These are phyloP conservation scores for Enteromius thamalakanensis DNA, from an alignment of 2,797 vertebrate genomes.

Conservation along the genomic window DNA sequence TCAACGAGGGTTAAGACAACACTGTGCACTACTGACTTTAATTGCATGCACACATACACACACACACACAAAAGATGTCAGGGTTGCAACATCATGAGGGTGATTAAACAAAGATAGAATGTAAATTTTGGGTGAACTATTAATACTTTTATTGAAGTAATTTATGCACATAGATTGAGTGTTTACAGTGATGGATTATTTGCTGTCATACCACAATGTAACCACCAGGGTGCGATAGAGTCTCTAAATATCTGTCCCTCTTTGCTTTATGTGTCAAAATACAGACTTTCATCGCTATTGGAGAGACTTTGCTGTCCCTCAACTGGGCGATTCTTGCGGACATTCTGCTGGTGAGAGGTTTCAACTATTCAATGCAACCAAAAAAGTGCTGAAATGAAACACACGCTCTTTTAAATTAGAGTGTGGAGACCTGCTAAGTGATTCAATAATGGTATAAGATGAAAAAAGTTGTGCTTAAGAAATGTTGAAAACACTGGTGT, in stretches of 20 bases:
- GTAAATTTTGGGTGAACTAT: not conserved
- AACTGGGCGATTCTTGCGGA: slow-evolving; percentile 91
- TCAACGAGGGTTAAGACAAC: not conserved
- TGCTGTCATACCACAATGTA: too few species aligned
- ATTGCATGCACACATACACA: not conserved
- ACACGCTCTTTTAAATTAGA: not conserved
- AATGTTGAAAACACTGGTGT: not conserved
- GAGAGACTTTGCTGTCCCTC: slow-evolving; percentile 84
- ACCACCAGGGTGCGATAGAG: not conserved
- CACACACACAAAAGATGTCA: not conserved
- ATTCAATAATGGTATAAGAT: not conserved
- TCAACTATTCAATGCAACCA: not conserved
- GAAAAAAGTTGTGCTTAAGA: not conserved
- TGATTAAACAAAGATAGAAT: not conserved
- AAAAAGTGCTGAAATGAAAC: not conserved
- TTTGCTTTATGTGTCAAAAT: slow-evolving; percentile 48
- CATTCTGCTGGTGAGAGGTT: slow-evolving; percentile 86
- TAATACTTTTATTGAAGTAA: not conserved
- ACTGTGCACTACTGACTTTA: not conserved
- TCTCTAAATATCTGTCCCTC: not conserved
- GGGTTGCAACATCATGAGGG: not conserved
- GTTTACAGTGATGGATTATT: not conserved
- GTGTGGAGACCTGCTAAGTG: not conserved
- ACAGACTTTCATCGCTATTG: slow-evolving; percentile 86
- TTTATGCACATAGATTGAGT: not conserved